Evolutionary conservation across 2,113 vertebrate species (phyloP), one percentile per base, ranked within the genome.

Genomic region (Dipodomys stephensi): DNA sequence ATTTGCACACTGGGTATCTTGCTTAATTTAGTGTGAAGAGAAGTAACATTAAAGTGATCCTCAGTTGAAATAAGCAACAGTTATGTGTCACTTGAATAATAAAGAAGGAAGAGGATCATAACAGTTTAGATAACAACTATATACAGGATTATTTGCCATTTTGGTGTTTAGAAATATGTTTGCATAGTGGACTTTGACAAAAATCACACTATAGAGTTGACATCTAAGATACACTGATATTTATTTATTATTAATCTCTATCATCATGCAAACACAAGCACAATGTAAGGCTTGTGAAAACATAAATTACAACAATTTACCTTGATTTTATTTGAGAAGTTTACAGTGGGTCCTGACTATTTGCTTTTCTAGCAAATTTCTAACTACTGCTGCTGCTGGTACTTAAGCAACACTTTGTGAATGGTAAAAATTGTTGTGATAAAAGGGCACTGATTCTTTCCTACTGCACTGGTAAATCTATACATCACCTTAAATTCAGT

Each of bases 401-500:
- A 49, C 22, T 20, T 4, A 62, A 6, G 80, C 30, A 11, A 68
- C 23, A 81, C 71, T 85, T 18, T 57, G 19, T 57, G 53, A 71
- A n/a, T 57, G 77, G 23, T 67, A 27, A 82, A 84, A 83, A 39
- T 77, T 39, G 8, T 7, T 87, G 18, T 25, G 49, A 25, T 60
- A 72, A 86, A 74, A 87, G 18, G 35, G 39, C 1, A 23, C 10
- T 27, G 12, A 13, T 49, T 81, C 49, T 60, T 68, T 64, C 57
- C 18, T 32, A 78, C 2, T 84, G 10, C 23, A 67, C 13, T 60
- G 44, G 25, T 65, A 76, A 95, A 92, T 74, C 28, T 72, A 87
- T 9, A 68, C 60, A 32, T 82, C 67, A 85, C 65, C 12, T 89
- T 81, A 77, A 82, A 90, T 72, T 94, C n/a, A 39, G 20, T n/a